Base-by-base conservation (phyloP, 2,888 invertebrate species). In the Thereva unica region DNA sequence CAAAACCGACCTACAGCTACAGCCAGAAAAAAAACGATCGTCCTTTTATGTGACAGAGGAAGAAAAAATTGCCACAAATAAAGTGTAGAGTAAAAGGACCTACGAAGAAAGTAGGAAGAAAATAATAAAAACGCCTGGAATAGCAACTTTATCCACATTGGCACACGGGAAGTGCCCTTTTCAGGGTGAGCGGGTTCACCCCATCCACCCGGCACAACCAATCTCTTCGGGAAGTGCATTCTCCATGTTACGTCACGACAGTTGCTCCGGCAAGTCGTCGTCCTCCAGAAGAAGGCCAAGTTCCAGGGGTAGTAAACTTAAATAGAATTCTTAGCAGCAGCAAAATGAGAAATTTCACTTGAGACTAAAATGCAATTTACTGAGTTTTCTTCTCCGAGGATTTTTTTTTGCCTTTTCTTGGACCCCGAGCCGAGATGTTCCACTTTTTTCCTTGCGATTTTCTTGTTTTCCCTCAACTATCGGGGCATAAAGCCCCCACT, bases 111-210 rank as follows among this genome's bases (percentile, higher is more conserved):
- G 12, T 8, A n/a, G 9, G 10, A 61, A 34, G 61, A 61, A 61
- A 61, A 61, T 49, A 61, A 61, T 61, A 23, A 50, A 61, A 61
- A 61, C 50, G 61, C 61, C 61, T 61, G 61, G 41, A 61, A 61
- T 49, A 50, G 50, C 50, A 61, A 47, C 61, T 50, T 41, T n/a
- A 35, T 37, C 37, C 23, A 23, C 23, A 23, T 23, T 23, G 23
- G 23, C 23, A 23, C 23, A 23, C 23, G 23, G 23, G 23, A 23
- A 2, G 23, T 23, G 23, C 23, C 23, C 23, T 23, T 23, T 23
- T 23, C 1, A 23, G 23, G 23, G 23, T 23, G 23, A 2, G 23
- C 23, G 2, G 23, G 23, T 23, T 23, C 23, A 23, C 23, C 23
- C 23, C 23, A 23, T 35, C 1, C n/a, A 10, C 37, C 10, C 4